phyloP scores from a whole-genome alignment of 2,797 vertebrate species.

The Cephalopachus bancanus region DNA sequence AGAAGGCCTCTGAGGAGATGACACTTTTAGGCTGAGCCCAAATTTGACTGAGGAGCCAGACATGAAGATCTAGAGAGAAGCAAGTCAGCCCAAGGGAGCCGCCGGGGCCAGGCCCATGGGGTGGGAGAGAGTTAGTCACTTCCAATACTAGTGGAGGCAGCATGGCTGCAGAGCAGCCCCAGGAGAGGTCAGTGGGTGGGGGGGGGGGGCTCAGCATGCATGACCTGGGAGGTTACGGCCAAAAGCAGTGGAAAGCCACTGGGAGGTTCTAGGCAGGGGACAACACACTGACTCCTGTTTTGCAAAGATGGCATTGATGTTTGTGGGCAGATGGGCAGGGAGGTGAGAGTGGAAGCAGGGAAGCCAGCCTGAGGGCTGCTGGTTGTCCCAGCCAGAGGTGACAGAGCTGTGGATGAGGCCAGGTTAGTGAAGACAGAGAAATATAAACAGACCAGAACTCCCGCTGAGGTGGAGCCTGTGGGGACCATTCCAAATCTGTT shows the following conservation, averaged over 20 bases:
- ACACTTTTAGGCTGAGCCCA: background rate
- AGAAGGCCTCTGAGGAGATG: background rate
- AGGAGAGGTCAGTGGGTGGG: background rate
- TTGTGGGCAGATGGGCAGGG: background rate
- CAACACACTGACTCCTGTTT: background rate
- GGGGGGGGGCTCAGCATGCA: fast-evolving
- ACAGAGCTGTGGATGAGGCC: background rate
- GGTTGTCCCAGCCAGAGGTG: background rate
- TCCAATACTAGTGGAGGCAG: background rate
- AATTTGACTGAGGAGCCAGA: background rate
- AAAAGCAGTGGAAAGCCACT: background rate
- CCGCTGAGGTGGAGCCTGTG: background rate
- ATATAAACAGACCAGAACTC: background rate
- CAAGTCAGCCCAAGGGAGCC: background rate
- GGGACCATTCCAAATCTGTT: background rate
- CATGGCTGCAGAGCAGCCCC: background rate
- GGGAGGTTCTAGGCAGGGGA: background rate
- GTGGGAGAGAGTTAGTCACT: background rate
- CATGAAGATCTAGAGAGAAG: background rate
- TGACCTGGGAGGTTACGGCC: background rate
- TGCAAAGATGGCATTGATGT: background rate
- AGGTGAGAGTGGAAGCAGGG: background rate
- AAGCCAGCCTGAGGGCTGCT: background rate
- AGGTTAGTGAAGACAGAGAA: background rate
- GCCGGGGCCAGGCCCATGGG: background rate